A percentile compares a stretch with the other conserved stretches of the same genome.
These are phyloP conservation scores for Tetramorium parvispinum DNA, from an alignment of 1,140 invertebrate genomes.

Conservation along the genomic window DNA sequence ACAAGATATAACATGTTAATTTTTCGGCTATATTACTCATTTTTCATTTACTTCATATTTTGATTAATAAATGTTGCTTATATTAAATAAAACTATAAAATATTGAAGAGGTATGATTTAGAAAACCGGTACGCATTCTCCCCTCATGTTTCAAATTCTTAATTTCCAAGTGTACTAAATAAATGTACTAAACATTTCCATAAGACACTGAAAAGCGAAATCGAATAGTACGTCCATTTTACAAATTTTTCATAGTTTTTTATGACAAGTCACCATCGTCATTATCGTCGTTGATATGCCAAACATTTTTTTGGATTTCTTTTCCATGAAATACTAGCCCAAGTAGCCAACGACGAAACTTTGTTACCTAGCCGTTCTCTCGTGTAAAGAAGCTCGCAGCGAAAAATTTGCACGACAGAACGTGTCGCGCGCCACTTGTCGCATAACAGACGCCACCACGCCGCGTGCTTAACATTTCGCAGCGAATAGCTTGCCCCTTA, in stretches of 20 bases:
- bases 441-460: conserved; percentile 26
- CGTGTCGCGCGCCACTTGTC: conserved; percentile 40
- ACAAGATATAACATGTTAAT: too few relatives aligned
- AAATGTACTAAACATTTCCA: not conserved
- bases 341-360: conserved; percentile 24
- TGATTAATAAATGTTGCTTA: too few relatives aligned
- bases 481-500: conserved; percentile 45
- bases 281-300: conserved; percentile 1
- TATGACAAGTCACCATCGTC: not conserved
- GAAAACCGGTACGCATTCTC: too few relatives aligned
- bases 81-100: too few relatives aligned
- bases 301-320: not conserved
- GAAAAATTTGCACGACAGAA: conserved; percentile 45
- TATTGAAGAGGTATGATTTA: too few relatives aligned
- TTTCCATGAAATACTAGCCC: not conserved
- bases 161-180: not conserved
- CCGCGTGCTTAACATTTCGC: conserved; percentile 48
- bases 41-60: too few relatives aligned
- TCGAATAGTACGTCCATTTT: not conserved
- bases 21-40: too few relatives aligned
- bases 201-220: not conserved
- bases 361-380: conserved; percentile 44
- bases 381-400: conserved; percentile 13
- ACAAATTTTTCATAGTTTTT: not conserved
- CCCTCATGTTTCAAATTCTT: not conserved